Base-by-base conservation (phyloP, 2,797 vertebrate species). In the Poeciliopsis presidionis region DNA sequence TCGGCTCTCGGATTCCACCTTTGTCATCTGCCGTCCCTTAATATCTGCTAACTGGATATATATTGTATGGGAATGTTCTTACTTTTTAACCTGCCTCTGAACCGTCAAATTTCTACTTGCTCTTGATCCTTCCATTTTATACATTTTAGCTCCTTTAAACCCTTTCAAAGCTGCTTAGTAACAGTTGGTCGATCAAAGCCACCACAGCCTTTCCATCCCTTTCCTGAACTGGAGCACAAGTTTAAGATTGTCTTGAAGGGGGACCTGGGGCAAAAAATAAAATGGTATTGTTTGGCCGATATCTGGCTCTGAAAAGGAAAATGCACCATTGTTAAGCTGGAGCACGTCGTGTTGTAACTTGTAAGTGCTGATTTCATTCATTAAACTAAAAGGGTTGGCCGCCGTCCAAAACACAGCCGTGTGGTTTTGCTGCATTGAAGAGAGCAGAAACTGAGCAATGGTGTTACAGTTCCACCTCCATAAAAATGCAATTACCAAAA, bases 121-220 rank as follows among this genome's bases (percentile, higher is more conserved):
- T 88, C 94, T 92, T 93, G 92, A 95, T 95, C 94, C 90, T 76
- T 91, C 90, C 92, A 89, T 94, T 94, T 95, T 87, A 93, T 87
- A 95, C 91, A 89, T 95, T 95, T 94, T 92, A 93, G 89, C 91
- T 92, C 92, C 89, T 93, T 93, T 94, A 94, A 95, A 95, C 90
- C 92, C 91, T 87, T 88, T 91, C 84, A 95, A 96, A 96, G 94
- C 94, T 94, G 90, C 95, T 96, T 96, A 96, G 96, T 94, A 94
- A 95, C 95, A 95, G 94, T 95, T 33, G 93, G 93, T 78, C 89
- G 96, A 96, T 96, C 96, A 96, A 96, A 96, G 96, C 95, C 85
- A 82, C 84, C 91, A 77, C 86, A 80, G 90, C 84, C 87, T 92
- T 78, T 93, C 92, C 90, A 88, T 82, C 93, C 91, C 93, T 94